Percentiles rank a stretch among this genome's conserved stretches.
phyloP scores from a whole-genome alignment of 2,797 vertebrate genomes.

The Eurystomus glaucurus region DNA sequence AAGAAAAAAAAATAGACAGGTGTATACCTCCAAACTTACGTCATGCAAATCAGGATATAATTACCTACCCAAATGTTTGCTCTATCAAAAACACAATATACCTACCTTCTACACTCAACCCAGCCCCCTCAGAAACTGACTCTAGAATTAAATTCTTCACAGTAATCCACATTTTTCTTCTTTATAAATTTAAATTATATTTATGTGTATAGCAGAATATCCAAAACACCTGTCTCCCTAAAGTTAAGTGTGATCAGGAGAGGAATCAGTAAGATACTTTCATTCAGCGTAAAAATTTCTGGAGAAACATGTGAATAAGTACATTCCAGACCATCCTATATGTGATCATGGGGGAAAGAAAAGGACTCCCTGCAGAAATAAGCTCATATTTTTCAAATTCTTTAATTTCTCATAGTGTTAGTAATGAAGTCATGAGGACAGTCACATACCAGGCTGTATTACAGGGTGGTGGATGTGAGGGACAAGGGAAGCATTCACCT shows the following conservation, averaged over 20 bases:
- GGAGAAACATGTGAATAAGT: fast-evolving
- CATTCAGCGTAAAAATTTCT: neutral
- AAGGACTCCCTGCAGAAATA: neutral
- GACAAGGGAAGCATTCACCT: fast-evolving
- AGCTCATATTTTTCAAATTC: neutral
- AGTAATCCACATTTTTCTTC: neutral
- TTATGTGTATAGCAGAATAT: fast-evolving
- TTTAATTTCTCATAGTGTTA: neutral
- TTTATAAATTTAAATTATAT: neutral
- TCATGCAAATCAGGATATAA: neutral
- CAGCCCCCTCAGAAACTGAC: neutral
- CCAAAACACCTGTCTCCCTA: neutral
- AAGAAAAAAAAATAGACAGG: neutral
- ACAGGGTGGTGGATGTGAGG: fast-evolving
- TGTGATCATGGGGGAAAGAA: neutral
- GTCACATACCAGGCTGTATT: neutral
- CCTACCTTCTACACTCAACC: neutral
- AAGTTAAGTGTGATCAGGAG: fast-evolving
- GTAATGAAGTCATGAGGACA: neutral
- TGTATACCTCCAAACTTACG: neutral
- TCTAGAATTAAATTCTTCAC: neutral
- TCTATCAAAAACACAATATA: neutral
- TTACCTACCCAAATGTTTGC: neutral
- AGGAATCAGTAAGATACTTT: neutral
- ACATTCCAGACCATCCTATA: neutral